phyloP scores from a whole-genome alignment of 2,113 vertebrate species.

The Parus major region DNA sequence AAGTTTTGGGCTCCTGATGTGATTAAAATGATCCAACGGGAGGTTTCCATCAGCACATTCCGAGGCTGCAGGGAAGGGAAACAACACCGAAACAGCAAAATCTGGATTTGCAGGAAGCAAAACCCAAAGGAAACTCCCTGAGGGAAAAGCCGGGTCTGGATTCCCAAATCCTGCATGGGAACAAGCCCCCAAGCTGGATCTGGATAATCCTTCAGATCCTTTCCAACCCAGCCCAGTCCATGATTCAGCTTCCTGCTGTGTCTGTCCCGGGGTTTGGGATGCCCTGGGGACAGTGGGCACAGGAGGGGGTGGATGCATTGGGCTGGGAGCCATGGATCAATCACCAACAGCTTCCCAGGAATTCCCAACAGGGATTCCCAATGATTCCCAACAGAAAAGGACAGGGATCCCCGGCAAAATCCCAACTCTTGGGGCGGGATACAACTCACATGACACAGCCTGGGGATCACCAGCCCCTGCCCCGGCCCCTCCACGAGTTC shows the following conservation, averaged over 20 bases:
- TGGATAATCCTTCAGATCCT: background rate
- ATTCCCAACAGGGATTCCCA: background rate
- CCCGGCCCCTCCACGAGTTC: fast-evolving
- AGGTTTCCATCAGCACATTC: fast-evolving
- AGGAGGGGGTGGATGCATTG: fast-evolving
- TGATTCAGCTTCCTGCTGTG: background rate
- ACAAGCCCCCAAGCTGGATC: background rate
- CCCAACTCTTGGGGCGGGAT: fast-evolving
- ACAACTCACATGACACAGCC: fast-evolving
- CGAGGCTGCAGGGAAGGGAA: background rate
- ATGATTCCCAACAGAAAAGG: background rate
- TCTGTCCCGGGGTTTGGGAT: background rate
- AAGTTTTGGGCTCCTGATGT: background rate
- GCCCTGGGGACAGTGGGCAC: fast-evolving
- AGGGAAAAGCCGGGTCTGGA: background rate
- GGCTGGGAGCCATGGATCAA: fast-evolving
- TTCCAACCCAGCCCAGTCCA: background rate
- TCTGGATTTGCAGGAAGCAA: background rate
- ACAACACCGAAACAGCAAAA: background rate
- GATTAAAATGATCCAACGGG: background rate
- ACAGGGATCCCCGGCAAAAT: background rate
- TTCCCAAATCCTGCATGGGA: background rate
- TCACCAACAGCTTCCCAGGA: fast-evolving
- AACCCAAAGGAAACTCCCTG: background rate
- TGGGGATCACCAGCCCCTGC: background rate